Evolutionary conservation across 1,140 invertebrate genomes (phyloP).

Genomic region (Leptonema lineaticorne): DNA sequence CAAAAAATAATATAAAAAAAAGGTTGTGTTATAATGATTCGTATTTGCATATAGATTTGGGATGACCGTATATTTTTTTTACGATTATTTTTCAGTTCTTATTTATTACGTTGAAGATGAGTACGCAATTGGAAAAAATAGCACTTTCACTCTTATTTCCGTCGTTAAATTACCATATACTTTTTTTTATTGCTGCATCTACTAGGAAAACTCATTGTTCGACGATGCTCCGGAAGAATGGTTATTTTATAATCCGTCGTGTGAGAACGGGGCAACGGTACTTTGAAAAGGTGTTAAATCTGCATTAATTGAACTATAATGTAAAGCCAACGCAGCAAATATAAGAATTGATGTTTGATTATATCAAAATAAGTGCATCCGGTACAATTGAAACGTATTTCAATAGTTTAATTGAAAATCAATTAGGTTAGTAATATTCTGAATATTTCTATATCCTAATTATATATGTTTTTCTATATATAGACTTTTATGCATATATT

Average conservation of each 20-base stretch:
- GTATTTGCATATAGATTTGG: background rate
- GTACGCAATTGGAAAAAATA: background rate
- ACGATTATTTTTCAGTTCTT: background rate
- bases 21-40: background rate
- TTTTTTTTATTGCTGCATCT: background rate
- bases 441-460: no score
- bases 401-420: no score
- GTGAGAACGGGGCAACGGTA: background rate
- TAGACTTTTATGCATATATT: background rate
- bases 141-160: constrained; percentile 16
- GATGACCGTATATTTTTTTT: background rate
- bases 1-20: background rate
- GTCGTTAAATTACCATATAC: constrained; percentile 18
- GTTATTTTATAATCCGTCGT: constrained; percentile 12
- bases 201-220: constrained; percentile 16
- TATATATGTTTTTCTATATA: no score
- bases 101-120: no score
- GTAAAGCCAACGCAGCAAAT: no score
- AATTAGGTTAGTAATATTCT: no score
- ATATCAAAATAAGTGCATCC: no score
- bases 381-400: no score
- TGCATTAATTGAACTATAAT: background rate
- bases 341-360: no score
- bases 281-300: constrained; percentile 6
- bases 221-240: background rate